phyloP scores from a whole-genome alignment of 2,888 invertebrate species.

The Clusia tigrina region DNA sequence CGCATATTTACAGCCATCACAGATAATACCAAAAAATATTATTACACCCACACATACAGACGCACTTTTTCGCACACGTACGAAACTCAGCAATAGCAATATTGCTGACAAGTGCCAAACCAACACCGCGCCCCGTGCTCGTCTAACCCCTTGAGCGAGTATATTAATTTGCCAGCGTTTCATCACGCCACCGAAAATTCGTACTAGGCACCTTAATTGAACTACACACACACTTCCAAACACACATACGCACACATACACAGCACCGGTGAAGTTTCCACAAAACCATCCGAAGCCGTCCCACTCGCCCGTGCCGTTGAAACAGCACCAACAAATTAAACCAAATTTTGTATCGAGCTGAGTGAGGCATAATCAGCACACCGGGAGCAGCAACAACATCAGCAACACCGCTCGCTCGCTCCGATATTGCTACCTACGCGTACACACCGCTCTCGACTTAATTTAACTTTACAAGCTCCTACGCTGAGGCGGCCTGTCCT shows the following conservation, averaged over 20 bases:
- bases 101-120: neutral
- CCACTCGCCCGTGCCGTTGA: neutral
- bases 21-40: neutral
- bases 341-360: neutral
- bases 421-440: neutral
- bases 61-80: neutral
- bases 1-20: no score
- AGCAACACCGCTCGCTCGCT: neutral
- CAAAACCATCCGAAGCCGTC: neutral
- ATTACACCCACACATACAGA: neutral
- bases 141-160: no score
- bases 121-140: no score
- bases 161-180: neutral
- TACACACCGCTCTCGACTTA: neutral
- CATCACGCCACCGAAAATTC: no score
- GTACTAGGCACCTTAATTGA: neutral
- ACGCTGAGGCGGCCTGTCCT: no score
- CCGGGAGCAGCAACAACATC: neutral
- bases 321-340: neutral
- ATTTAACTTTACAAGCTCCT: no score
- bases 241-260: slow-evolving; percentile 22
- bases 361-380: neutral
- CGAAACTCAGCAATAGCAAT: neutral
- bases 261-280: neutral
- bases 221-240: neutral